Evolutionary conservation across 2,113 vertebrate species (phyloP).

Genomic region (Xenopus laevis): DNA sequence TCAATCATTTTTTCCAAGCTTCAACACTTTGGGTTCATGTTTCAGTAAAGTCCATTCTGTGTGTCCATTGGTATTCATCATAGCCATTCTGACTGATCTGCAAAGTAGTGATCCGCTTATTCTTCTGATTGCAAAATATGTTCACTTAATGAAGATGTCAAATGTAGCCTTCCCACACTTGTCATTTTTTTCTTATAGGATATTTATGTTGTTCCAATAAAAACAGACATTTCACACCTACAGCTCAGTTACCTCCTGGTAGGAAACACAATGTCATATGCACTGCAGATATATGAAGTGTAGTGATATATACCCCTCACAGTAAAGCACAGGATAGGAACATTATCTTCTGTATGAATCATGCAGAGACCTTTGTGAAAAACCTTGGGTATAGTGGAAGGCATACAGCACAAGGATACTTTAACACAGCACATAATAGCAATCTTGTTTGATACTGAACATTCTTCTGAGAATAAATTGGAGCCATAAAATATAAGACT

Average conservation of each 20-base stretch:
- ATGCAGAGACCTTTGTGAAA: neutral
- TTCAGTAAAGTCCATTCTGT: no score
- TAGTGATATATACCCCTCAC: slow-evolving; percentile 3
- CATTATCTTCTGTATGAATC: slow-evolving; percentile 26
- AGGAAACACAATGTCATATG: slow-evolving; percentile 19
- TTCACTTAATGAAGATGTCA: neutral
- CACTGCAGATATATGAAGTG: neutral
- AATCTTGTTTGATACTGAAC: no score
- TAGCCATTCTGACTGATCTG: neutral
- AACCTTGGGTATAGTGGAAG: neutral
- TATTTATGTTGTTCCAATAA: neutral
- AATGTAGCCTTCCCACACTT: slow-evolving; percentile 4
- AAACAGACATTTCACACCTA: neutral
- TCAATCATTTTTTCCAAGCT: no score
- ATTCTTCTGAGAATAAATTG: no score
- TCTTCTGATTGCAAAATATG: neutral
- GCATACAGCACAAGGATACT: no score
- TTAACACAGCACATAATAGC: no score
- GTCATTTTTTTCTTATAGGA: neutral
- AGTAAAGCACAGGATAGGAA: neutral
- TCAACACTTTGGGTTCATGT: no score
- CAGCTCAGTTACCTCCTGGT: slow-evolving; percentile 13
- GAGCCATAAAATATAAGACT: no score
- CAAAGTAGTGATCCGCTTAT: neutral
- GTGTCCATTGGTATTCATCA: no score